Conservation (phyloP, 2,113 vertebrate genomes). For the Xenopus laevis region DNA sequence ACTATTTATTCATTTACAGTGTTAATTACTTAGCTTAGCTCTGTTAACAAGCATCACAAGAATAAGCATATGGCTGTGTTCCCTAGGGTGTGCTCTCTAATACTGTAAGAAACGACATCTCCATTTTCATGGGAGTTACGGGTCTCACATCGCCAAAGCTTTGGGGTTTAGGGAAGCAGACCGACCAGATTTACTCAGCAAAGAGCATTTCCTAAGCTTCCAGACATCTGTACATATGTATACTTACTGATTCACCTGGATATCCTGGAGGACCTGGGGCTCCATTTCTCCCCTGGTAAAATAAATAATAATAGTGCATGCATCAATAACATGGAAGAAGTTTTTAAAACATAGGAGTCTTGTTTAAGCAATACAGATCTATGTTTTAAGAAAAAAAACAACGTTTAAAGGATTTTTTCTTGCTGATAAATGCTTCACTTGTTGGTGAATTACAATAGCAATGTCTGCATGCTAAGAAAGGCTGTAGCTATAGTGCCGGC, state of each 20-base stretch:
- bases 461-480: too few relatives aligned
- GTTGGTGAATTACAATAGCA: too few relatives aligned
- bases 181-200: slow-evolving; percentile 18
- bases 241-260: slow-evolving; percentile 90
- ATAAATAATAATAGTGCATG: background rate
- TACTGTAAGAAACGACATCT: slow-evolving; percentile 9
- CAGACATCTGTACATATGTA: slow-evolving; percentile 26
- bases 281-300: slow-evolving; percentile 83
- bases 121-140: background rate
- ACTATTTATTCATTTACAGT: slow-evolving; percentile 25
- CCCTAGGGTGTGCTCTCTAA: slow-evolving; percentile 23
- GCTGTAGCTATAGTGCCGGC: too few relatives aligned
- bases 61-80: slow-evolving; percentile 23
- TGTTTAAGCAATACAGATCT: too few relatives aligned
- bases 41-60: slow-evolving; percentile 32
- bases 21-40: slow-evolving; percentile 20
- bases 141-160: slow-evolving; percentile 36
- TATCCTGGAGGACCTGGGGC: slow-evolving; percentile 76
- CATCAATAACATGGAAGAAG: too few relatives aligned
- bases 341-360: too few relatives aligned
- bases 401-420: too few relatives aligned
- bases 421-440: too few relatives aligned
- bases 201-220: slow-evolving; percentile 25
- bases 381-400: too few relatives aligned
- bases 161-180: slow-evolving; percentile 25